Conservation (phyloP, 2,888 invertebrate genomes). For the Chymomyza fuscimana region DNA sequence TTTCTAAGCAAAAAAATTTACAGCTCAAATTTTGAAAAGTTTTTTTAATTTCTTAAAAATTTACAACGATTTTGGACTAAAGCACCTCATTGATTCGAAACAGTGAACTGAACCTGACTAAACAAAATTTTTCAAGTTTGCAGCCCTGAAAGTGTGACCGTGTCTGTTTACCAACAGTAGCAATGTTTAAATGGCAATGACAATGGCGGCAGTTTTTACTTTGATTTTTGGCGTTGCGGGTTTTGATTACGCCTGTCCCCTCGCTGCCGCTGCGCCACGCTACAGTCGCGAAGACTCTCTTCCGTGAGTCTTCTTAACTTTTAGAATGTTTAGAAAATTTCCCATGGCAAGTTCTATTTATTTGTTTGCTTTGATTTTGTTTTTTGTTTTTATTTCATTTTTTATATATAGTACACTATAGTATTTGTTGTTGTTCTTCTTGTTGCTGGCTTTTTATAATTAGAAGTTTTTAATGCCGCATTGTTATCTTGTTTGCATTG, state of each 20-base stretch:
- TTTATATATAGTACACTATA: not conserved
- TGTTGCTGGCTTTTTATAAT: conserved; percentile 41
- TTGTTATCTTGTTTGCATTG: conserved; percentile 54
- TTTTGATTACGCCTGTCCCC: not conserved
- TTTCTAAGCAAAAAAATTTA: too few relatives aligned
- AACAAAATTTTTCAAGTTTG: too few relatives aligned
- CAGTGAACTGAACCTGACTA: too few relatives aligned
- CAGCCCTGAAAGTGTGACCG: too few relatives aligned
- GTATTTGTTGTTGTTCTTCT: conserved; percentile 10
- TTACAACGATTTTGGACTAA: too few relatives aligned
- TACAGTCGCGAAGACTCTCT: not conserved
- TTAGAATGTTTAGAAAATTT: not conserved
- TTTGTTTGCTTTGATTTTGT: conserved; percentile 1
- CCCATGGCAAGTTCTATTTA: conserved; percentile 6
- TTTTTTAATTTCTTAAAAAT: too few relatives aligned
- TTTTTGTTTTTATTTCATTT: conserved; percentile 10
- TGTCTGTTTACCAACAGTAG: not conserved
- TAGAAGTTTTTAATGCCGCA: conserved; percentile 56
- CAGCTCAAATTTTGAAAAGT: too few relatives aligned
- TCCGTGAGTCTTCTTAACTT: not conserved
- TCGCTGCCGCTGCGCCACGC: not conserved
- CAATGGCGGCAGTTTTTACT: conserved; percentile 10
- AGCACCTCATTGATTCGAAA: too few relatives aligned
- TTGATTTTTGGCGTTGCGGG: conserved; percentile 4
- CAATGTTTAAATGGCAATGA: conserved; percentile 2